These are phyloP conservation scores for Phrynocephalus versicolor DNA, from an alignment of 2,113 vertebrate species.

Conservation along the genomic window DNA sequence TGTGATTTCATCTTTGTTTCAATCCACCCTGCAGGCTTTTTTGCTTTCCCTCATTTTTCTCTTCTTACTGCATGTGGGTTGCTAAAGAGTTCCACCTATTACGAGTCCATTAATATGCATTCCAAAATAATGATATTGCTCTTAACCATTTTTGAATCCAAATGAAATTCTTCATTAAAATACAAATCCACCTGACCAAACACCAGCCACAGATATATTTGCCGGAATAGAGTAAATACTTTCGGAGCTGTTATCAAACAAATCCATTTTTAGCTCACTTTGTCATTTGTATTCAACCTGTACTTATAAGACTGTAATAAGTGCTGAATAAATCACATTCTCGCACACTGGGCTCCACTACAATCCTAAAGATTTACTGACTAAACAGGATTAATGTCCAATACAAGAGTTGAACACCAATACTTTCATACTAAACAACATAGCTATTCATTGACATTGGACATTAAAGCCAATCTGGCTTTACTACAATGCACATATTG, in stretches of 20 bases:
- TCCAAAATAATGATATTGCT: slow-evolving; percentile 51
- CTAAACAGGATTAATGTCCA: neutral
- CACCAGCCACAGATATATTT: slow-evolving; percentile 36
- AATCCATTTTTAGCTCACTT: slow-evolving; percentile 27
- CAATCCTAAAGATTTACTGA: neutral
- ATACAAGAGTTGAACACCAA: neutral
- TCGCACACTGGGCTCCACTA: slow-evolving; percentile 9
- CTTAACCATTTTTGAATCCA: slow-evolving; percentile 13
- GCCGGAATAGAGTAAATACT: neutral
- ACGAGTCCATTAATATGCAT: slow-evolving; percentile 52
- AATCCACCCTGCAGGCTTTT: neutral
- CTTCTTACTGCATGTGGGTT: slow-evolving; percentile 23
- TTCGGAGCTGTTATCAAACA: slow-evolving; percentile 10
- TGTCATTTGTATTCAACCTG: slow-evolving; percentile 12
- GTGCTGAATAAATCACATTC: slow-evolving; percentile 23
- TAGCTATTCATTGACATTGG: neutral
- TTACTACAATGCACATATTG: neutral
- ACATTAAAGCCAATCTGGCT: neutral
- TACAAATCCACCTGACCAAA: neutral
- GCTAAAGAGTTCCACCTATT: slow-evolving; percentile 12
- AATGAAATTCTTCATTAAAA: slow-evolving; percentile 49
- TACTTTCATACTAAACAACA: neutral
- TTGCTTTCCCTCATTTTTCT: slow-evolving; percentile 30
- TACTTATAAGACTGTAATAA: slow-evolving; percentile 34
- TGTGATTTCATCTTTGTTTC: slow-evolving; percentile 15